Conservation (phyloP, 2,113 vertebrate species). For the Seriola aureovittata region DNA sequence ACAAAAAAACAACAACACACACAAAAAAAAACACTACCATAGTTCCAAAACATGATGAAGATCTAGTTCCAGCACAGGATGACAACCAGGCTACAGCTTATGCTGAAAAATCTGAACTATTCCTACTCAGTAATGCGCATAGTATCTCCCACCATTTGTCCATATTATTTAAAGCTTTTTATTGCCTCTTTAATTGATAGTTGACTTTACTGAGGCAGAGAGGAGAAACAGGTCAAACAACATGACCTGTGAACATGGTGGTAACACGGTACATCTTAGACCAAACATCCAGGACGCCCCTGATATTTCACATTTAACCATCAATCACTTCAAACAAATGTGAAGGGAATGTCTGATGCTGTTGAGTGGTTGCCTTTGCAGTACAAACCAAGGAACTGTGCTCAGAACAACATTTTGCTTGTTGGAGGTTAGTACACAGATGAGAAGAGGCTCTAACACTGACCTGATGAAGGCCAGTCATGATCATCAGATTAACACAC, state of each 20-base stretch:
- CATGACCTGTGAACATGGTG: background rate
- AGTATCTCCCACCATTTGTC: background rate
- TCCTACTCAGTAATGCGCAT: background rate
- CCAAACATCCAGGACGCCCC: background rate
- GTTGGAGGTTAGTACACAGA: background rate
- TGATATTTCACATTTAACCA: background rate
- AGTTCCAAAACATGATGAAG: no score
- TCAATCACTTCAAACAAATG: background rate
- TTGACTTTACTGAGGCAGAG: background rate
- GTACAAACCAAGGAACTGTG: background rate
- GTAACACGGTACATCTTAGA: background rate
- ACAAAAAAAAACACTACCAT: no score
- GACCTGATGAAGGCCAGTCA: background rate
- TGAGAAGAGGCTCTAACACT: no score
- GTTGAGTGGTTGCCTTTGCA: background rate
- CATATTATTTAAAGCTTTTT: background rate
- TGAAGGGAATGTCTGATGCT: no score
- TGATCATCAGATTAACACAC: background rate
- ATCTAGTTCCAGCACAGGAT: no score
- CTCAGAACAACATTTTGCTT: background rate
- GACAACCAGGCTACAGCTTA: background rate
- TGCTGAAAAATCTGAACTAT: background rate
- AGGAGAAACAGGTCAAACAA: background rate
- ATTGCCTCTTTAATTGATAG: slow-evolving; percentile 9
- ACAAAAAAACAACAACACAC: no score